phyloP scores from a whole-genome alignment of 2,888 invertebrate species.

The Ctenicera cuprea region DNA sequence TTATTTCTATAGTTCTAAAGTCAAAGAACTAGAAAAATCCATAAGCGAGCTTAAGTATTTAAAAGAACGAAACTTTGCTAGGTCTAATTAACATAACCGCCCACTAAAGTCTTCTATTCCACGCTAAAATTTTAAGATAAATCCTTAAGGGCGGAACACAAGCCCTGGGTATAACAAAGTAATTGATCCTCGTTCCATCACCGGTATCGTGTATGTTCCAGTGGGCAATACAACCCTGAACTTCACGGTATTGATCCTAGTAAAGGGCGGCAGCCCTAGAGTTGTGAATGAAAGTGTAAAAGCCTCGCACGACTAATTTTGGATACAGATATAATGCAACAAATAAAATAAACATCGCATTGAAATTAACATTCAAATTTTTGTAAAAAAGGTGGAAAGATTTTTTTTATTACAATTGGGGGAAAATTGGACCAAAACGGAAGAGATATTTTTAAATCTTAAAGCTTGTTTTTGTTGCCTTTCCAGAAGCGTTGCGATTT shows the following conservation, averaged over 20 bases:
- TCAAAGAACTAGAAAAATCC: too few relatives aligned
- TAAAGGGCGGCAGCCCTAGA: constrained; percentile 5
- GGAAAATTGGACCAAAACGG: neutral
- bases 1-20: too few relatives aligned
- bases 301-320: neutral
- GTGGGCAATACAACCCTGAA: constrained; percentile 10
- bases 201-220: constrained; percentile 5
- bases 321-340: neutral
- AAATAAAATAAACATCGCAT: neutral
- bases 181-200: constrained; percentile 12
- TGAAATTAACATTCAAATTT: constrained; percentile 2
- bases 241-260: constrained; percentile 12
- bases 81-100: too few relatives aligned
- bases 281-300: constrained; percentile 18
- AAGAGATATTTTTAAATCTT: too few relatives aligned
- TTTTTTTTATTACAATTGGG: neutral
- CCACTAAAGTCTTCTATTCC: too few relatives aligned
- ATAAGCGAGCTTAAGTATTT: too few relatives aligned
- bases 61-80: too few relatives aligned
- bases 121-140: too few relatives aligned
- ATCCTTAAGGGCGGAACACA: neutral
- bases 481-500: too few relatives aligned
- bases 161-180: neutral
- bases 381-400: neutral
- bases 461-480: too few relatives aligned